phyloP scores from a whole-genome alignment of 1,140 invertebrate species.

The Halictus rubicundus region DNA sequence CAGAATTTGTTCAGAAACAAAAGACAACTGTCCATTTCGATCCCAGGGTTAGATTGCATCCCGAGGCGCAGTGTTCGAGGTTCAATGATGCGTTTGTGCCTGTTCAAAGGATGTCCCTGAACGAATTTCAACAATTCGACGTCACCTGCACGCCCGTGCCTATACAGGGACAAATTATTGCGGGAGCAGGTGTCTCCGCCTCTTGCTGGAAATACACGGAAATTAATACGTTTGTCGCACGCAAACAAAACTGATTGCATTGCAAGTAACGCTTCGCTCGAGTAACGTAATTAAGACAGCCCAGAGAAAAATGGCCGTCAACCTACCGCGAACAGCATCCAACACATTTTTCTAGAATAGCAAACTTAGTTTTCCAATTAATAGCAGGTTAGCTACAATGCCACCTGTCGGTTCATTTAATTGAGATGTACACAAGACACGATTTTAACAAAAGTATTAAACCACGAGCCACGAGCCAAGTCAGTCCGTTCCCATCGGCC shows the following conservation, averaged over 20 bases:
- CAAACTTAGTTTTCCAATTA: too few relatives aligned
- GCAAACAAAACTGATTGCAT: conserved; percentile 56
- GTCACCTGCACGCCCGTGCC: conserved; percentile 39
- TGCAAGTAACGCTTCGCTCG: conserved; percentile 24
- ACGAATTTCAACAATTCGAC: conserved; percentile 44
- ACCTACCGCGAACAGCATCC: too few relatives aligned
- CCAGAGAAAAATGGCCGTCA: neutral
- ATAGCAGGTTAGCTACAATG: too few relatives aligned
- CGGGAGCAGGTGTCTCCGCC: conserved; percentile 51
- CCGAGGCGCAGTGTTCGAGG: neutral
- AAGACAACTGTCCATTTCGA: too few relatives aligned
- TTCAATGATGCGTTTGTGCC: neutral
- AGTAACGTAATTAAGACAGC: conserved; percentile 41
- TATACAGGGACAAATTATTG: conserved; percentile 50
- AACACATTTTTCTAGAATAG: too few relatives aligned
- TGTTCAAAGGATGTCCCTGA: neutral
- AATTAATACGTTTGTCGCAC: conserved; percentile 54
- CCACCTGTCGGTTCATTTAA: too few relatives aligned
- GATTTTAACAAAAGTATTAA: too few relatives aligned
- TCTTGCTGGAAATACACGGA: conserved; percentile 16
- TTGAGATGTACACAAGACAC: too few relatives aligned
- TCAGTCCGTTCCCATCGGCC: too few relatives aligned
- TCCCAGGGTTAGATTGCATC: neutral
- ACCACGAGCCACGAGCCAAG: too few relatives aligned
- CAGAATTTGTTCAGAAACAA: too few relatives aligned